Evolutionary conservation across 2,113 vertebrate genomes (phyloP), one percentile per base, ranked within the genome.

Genomic region (Tupaia chinensis): DNA sequence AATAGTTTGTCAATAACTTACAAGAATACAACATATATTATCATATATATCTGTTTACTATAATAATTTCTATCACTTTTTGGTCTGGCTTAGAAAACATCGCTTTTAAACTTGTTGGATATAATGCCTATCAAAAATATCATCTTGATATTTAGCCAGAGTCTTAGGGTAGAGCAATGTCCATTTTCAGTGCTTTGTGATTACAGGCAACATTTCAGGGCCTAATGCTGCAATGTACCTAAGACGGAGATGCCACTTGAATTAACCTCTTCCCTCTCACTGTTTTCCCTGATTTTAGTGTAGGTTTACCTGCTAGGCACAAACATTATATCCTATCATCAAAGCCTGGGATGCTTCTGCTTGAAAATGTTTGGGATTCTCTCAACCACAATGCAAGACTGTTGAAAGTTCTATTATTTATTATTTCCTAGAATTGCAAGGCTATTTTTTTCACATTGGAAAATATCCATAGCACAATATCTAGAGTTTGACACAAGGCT

Each of bases 41-140:
- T 70, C 29, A 53, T 53, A 22, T 23, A 23, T 14, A 77, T 61
- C 44, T 60, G 23, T 7, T 74, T 94, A 27, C 53, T 68, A 91
- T 72, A 66, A 54, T 84, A 9, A 88, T 69, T 69, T 87, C 27
- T 53, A 1, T 78, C 34, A 27, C 16, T 56, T 25, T 60, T 86
- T 81, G 17, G 7, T 78, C 22, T 87, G 73, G n/a, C 54, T 73
- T 86, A 73, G 92, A 81, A 79, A 95, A 68, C 23, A 88, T 77
- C 11, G 3, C 15, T 81, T 9, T 22, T 77, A 13, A 61, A 12
- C 19, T 13, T 82, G 79, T 73, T 73, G 22, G 29, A 53, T 89
- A 6, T 79, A 17, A 19, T 87, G 2, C 53, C 72, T 8, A 87
- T 66, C 77, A 88, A 77, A 87, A 87, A 66, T 34, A 20, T 66